Base-by-base conservation (phyloP, 2,888 invertebrate species). In the Podabrus alpinus region DNA sequence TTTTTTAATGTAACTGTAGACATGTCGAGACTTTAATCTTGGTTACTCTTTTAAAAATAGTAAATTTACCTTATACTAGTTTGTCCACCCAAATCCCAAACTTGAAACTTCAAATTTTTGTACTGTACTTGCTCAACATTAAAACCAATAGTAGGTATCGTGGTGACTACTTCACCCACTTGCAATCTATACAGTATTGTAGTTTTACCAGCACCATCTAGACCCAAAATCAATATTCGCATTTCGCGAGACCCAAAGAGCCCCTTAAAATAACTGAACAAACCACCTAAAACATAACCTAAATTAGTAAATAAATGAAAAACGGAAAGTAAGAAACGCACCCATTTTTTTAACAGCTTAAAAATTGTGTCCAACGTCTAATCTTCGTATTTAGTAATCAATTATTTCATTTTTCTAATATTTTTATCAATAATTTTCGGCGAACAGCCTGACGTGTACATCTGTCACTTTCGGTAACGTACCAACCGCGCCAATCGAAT, bases 91-190 rank as follows among this genome's bases (percentile, higher is more conserved):
- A 99, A 91, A 91, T 99, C 98, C 98, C 98, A 98, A 25, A 96
- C 98, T 93, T 99, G 99, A 87, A 99, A 99, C 89, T 98, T 99
- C 80, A 99, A 91, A 90, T 99, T 99, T 91, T 98, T 98, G 88
- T 98, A 99, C 83, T 96, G 96, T 75, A 99, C 98, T 91, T 98
- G 98, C 89, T 99, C 99, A 82, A 99, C 99, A 89, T 99, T 99
- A 89, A 99, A 99, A 11, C 95, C 99, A 87, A 99, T 99, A 10
- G 99, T 99, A 79, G 98, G 97, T 89, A 96, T 99, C 45, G 99
- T 99, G 68, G 98, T 98, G 21, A 99, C 98, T 72, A 99, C 98
- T 89, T 98, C 98, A 15, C 98, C 98, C 74, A 99, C 99, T 92
- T 99, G 98, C 84, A 99, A 90, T 89, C 95, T 94, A 88, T 99